Base-by-base conservation (phyloP, 2,888 invertebrate genomes). In the Erpobdella octoculata region DNA sequence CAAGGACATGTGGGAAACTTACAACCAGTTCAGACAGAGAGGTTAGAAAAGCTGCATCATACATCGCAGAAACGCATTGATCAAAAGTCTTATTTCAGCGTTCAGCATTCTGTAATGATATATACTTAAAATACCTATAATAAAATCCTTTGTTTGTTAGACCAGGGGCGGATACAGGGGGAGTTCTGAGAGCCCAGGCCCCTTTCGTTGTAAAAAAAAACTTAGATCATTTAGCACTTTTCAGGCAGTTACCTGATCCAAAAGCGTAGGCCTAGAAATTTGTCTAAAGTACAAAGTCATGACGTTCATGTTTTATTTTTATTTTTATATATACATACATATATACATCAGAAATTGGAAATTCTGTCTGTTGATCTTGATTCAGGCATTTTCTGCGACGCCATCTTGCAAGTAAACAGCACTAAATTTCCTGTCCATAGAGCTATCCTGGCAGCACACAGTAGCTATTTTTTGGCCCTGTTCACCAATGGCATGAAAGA, bases 401-500 rank as follows among this genome's bases (percentile, higher is more conserved):
- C 64, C 31, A 68, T 71, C 25, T 61, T 74, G 21, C 41, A 72
- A 15, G 71, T 70, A 18, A 71, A 64, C 31, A 68, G 59, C 53
- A 71, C 38, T 3, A 58, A 38, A 36, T 73, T 74, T 38, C 70
- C 72, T 5, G 72, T 74, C n/a, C 74, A 74, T 59, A 66, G 72
- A 53, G 71, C 70, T 28, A 62, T 74, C 8, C 58, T 74, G 62
- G 74, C 74, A 25, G 74, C 74, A 46, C 61, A 74, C 64, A 73
- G 73, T 41, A 64, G 65, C 4, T 74, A 74, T 48, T 74, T 74
- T 66, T 41, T 72, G 25, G 71, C 72, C 2, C 67, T 74, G n/a
- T 74, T 74, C 58, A 74, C 74, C 12, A 71, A 72, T 37, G 72
- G 72, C 28, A 74, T 72, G 72, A 74, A 71, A 25, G 74, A 74